phyloP scores from a whole-genome alignment of 2,888 invertebrate species.

The Pollenia angustigena region DNA sequence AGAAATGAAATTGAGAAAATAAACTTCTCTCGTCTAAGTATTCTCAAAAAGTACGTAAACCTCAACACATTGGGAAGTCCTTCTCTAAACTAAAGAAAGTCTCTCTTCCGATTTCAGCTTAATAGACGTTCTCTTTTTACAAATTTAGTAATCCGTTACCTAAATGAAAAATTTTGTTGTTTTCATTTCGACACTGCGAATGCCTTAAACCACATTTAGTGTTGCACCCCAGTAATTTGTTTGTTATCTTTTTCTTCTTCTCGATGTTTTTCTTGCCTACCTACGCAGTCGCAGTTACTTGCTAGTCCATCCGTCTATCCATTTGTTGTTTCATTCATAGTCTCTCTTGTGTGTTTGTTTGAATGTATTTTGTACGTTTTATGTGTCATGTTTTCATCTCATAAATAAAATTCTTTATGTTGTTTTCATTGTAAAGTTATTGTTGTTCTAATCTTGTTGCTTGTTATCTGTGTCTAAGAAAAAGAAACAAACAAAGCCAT shows the following conservation, averaged over 20 bases:
- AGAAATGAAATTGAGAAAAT: no score
- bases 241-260: not conserved
- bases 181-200: not conserved
- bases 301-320: not conserved
- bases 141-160: constrained; percentile 1
- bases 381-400: constrained; percentile 63
- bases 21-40: no score
- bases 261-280: constrained; percentile 29
- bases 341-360: constrained; percentile 7
- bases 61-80: no score
- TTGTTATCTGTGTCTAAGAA: not conserved
- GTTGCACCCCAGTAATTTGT: constrained; percentile 26
- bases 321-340: constrained; percentile 10
- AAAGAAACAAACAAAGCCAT: not conserved
- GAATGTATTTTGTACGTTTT: constrained; percentile 20
- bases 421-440: constrained; percentile 38
- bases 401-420: constrained; percentile 47
- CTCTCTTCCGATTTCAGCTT: no score
- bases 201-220: constrained; percentile 39
- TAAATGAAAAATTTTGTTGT: constrained; percentile 43
- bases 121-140: not conserved
- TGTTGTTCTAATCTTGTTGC: constrained; percentile 19
- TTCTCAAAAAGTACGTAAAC: no score
- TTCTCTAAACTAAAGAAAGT: no score
- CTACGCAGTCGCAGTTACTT: constrained; percentile 53